phyloP scores from a whole-genome alignment of 2,113 vertebrate genomes.

The Meles meles region DNA sequence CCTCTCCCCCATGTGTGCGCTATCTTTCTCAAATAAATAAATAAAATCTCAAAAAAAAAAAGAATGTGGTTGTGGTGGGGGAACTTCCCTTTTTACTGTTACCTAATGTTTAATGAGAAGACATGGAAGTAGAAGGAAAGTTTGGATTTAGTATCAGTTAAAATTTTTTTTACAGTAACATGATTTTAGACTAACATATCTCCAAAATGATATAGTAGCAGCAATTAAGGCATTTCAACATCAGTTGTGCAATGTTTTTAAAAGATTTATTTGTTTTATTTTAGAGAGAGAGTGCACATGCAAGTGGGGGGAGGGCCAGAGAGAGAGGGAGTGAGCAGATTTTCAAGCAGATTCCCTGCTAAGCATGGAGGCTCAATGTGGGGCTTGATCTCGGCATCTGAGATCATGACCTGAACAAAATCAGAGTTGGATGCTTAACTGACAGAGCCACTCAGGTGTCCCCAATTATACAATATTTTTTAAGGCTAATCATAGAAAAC shows the following conservation, averaged over 20 bases:
- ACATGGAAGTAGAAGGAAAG: not conserved
- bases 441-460: not conserved
- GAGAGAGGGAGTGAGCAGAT: not conserved
- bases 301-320: not conserved
- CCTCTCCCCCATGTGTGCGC: not conserved
- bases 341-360: not conserved
- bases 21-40: not conserved
- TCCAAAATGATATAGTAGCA: not conserved
- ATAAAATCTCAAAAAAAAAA: not conserved
- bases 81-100: not conserved
- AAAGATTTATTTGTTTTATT: not conserved
- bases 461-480: constrained; percentile 8
- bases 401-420: not conserved
- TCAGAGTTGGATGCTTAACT: not conserved
- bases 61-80: too few species aligned
- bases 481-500: constrained; percentile 3
- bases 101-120: constrained; percentile 17
- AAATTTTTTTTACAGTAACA: constrained; percentile 1
- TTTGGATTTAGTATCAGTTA: not conserved
- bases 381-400: not conserved
- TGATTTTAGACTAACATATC: not conserved
- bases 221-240: constrained; percentile 20
- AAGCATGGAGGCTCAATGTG: not conserved
- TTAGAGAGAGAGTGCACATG: not conserved
- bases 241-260: constrained; percentile 20